A percentile compares a stretch with the other conserved stretches of the same genome.
Evolutionary conservation across 2,113 vertebrate genomes (phyloP).

Genomic region (Muntiacus reevesi): DNA sequence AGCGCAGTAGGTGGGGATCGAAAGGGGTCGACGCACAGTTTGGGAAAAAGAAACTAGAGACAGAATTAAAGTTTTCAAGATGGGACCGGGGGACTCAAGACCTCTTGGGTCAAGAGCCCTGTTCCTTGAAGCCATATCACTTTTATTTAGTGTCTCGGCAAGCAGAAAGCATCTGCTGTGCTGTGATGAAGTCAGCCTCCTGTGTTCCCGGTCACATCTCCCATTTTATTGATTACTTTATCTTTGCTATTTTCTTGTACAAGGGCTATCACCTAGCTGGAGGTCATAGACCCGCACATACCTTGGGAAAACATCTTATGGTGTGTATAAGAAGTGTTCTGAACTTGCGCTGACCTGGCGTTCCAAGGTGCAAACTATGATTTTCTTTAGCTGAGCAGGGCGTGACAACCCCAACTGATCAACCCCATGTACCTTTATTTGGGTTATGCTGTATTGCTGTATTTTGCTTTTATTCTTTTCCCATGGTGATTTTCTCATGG

Average conservation of each 20-base stretch:
- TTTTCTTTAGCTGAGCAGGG: neutral
- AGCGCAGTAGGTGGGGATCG: fast-evolving
- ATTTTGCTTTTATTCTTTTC: neutral
- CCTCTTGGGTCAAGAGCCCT: neutral
- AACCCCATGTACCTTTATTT: neutral
- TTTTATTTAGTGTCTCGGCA: neutral
- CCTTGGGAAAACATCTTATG: neutral
- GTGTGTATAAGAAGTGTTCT: neutral
- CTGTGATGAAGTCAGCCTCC: neutral
- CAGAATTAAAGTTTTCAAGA: neutral
- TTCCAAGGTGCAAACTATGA: neutral
- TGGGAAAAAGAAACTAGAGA: neutral
- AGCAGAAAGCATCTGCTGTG: neutral
- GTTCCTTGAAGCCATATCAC: neutral
- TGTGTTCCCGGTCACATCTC: neutral
- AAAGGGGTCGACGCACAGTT: fast-evolving
- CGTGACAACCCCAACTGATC: neutral
- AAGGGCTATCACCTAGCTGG: neutral
- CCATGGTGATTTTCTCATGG: neutral
- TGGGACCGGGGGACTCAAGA: neutral
- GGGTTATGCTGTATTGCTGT: neutral
- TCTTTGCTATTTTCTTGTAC: neutral
- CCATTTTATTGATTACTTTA: neutral
- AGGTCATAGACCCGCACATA: neutral
- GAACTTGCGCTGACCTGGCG: fast-evolving